Base-by-base conservation (phyloP, 2,797 vertebrate genomes). In the Clarias fuscus region DNA sequence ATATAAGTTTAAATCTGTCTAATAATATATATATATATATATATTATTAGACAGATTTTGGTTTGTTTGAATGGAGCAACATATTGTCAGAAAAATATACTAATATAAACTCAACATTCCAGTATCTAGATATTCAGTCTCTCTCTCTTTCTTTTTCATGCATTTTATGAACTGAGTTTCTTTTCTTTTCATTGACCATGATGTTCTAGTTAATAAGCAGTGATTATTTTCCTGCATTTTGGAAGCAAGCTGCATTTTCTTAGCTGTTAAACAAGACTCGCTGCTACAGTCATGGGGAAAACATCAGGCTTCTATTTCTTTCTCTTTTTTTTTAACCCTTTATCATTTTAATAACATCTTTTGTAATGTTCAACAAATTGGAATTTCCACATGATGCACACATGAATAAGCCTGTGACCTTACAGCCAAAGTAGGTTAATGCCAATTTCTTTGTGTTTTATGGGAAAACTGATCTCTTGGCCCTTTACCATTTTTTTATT, bases 1-100 rank as follows among this genome's bases (percentile, higher is more conserved):
- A 40, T 71, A n/a, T n/a, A n/a, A n/a, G n/a, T n/a, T n/a, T n/a
- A n/a, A n/a, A n/a, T n/a, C n/a, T n/a, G n/a, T n/a, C n/a, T n/a
- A n/a, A n/a, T n/a, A n/a, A 75, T n/a, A 75, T 53, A 75, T n/a
- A 75, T 53, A 75, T n/a, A 75, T 53, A 75, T n/a, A 75, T 53
- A 24, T 71, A 40, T 71, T 75, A 56, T 14, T 7, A 58, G n/a
- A 30, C n/a, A n/a, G 13, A 53, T 75, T 53, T 53, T 75, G 24
- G 43, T 53, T 75, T 75, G 4, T 48, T 53, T 11, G 13, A 53
- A 48, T n/a, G 4, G 10, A 73, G 43, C 0, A n/a, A 15, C 40
- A 27, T 4, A 71, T 48, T 48, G 24, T 24, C 13, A 53, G 43
- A 48, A 14, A 75, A n/a, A 53, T 53, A 48, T 22, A 53, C 24